phyloP scores from a whole-genome alignment of 2,113 vertebrate genomes.

The Climacteris rufus region DNA sequence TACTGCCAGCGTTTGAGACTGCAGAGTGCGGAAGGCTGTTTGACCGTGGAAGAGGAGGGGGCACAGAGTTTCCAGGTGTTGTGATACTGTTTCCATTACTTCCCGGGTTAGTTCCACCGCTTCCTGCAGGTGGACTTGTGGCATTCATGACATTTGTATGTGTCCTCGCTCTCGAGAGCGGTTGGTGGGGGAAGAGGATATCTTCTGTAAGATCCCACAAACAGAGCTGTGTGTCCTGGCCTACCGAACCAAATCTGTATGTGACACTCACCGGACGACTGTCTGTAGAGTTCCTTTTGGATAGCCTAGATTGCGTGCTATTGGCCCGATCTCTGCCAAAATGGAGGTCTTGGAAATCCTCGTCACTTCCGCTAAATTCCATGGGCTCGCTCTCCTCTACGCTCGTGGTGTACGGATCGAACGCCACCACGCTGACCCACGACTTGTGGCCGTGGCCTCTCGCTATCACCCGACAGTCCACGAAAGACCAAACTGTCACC shows the following conservation, averaged over 20 bases:
- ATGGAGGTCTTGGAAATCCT: constrained; percentile 94
- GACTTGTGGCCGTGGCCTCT: constrained; percentile 96
- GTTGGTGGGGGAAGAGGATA: constrained; percentile 96
- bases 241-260: constrained; percentile 95
- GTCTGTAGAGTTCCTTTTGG: constrained; percentile 97
- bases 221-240: constrained; percentile 97
- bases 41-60: constrained; percentile 89
- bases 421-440: constrained; percentile 97
- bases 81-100: constrained; percentile 81
- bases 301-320: constrained; percentile 91
- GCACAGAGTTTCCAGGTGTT: constrained; percentile 80
- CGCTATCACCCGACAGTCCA: constrained; percentile 92
- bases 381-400: constrained; percentile 92
- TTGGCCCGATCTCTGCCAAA: constrained; percentile 90
- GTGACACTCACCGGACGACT: constrained; percentile 94
- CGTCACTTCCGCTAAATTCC: constrained; percentile 96
- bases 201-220: constrained; percentile 99
- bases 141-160: constrained; percentile 98
- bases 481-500: constrained; percentile 97
- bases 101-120: constrained; percentile 71
- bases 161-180: constrained; percentile 93
- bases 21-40: constrained; percentile 96
- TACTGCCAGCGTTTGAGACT: constrained; percentile 85
- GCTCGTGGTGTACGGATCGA: constrained; percentile 96
- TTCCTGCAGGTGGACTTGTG: constrained; percentile 82